These are phyloP conservation scores for Ceratosolen solmsi DNA, from an alignment of 1,140 invertebrate genomes.

Conservation along the genomic window DNA sequence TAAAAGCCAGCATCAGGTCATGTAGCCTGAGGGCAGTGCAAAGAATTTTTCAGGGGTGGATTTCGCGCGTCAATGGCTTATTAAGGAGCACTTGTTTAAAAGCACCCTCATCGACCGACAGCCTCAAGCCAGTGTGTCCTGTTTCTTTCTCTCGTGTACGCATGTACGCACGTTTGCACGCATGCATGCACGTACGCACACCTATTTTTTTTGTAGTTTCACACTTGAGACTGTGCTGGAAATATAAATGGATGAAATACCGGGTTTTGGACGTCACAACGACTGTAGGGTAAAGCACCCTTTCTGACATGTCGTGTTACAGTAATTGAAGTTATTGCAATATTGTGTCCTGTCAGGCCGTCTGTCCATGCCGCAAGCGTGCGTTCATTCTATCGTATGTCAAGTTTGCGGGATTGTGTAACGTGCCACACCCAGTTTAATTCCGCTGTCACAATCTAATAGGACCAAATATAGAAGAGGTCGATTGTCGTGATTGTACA, in stretches of 20 bases:
- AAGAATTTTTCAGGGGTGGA: conserved; percentile 66
- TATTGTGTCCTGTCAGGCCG: conserved; percentile 72
- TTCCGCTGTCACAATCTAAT: conserved; percentile 64
- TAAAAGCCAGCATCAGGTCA: conserved; percentile 3
- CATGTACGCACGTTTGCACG: too few relatives aligned
- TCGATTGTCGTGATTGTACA: conserved; percentile 14
- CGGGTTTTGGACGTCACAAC: conserved; percentile 41
- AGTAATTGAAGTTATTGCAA: conserved; percentile 75
- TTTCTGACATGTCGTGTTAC: conserved; percentile 64
- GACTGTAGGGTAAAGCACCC: conserved; percentile 56
- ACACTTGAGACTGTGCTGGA: conserved; percentile 27
- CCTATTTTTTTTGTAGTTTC: background rate
- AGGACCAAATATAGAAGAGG: conserved; percentile 56
- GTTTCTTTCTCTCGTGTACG: conserved; percentile 55
- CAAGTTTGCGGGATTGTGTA: conserved; percentile 64
- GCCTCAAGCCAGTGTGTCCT: conserved; percentile 67
- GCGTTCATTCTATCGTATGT: conserved; percentile 46
- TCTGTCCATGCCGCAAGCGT: conserved; percentile 55
- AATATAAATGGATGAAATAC: conserved; percentile 66
- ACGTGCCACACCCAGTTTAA: conserved; percentile 64
- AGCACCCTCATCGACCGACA: conserved; percentile 64
- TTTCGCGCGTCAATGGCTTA: conserved; percentile 72
- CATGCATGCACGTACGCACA: background rate
- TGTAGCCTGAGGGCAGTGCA: conserved; percentile 55
- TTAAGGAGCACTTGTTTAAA: conserved; percentile 75